A percentile compares a stretch with the other conserved stretches of the same genome.
Conservation (phyloP, 1,140 invertebrate species). For the Drosophila melanogaster region Release_6_plus_ISO1_MT NT_033779.5:8795001-8795500, state of each 20-base stretch:
- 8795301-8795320: conserved; percentile 6
- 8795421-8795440: conserved; percentile 46
- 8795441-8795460: conserved; percentile 75
- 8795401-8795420: conserved; percentile 70
- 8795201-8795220: not conserved
- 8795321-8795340: conserved; percentile 1
- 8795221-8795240: not conserved
- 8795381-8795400: conserved; percentile 42
- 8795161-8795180: not conserved
- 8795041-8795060: not conserved
- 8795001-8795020: conserved; percentile 3
- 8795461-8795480: conserved; percentile 42
- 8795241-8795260: not conserved
- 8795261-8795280: not conserved
- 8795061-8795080: no score
- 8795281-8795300: not conserved
- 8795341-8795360: not conserved
- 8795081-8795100: no score
- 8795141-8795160: not conserved
- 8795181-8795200: not conserved
- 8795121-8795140: no score
- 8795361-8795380: conserved; percentile 28
- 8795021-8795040: not conserved
- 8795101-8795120: not conserved
- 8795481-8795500: conserved; percentile 70